A percentile compares a stretch with the other conserved stretches of the same genome.
phyloP scores from a whole-genome alignment of 2,888 invertebrate genomes.

The Tridacna crocea region DNA sequence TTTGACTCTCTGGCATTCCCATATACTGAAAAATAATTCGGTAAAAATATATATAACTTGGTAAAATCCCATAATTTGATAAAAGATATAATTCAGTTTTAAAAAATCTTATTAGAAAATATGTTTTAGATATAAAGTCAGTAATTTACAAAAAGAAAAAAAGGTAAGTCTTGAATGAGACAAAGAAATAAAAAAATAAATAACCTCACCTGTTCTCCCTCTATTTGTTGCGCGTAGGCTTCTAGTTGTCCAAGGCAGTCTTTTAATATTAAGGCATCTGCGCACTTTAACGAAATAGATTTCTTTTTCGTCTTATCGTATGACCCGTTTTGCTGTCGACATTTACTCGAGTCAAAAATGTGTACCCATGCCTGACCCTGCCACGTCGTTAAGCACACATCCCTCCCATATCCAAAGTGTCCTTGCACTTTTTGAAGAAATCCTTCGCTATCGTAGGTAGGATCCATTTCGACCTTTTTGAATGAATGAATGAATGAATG shows the following conservation, averaged over 20 bases:
- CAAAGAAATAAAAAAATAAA: not conserved
- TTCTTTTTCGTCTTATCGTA: constrained; percentile 22
- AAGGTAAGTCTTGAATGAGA: not conserved
- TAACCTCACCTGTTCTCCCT: constrained; percentile 22
- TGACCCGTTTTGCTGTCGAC: not conserved
- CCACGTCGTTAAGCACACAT: constrained; percentile 16
- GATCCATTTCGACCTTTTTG: constrained; percentile 6
- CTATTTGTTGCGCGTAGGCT: constrained; percentile 13
- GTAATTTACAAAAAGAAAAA: not conserved
- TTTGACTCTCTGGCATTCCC: not conserved
- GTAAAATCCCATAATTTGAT: no score
- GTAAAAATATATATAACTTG: not conserved
- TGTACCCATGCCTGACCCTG: constrained; percentile 14
- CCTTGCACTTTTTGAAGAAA: constrained; percentile 28
- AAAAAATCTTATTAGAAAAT: not conserved
- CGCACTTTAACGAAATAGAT: constrained; percentile 18
- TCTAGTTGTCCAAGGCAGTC: constrained; percentile 16
- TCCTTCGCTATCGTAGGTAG: constrained; percentile 24
- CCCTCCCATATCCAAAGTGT: constrained; percentile 26
- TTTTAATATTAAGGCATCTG: not conserved
- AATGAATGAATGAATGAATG: not conserved
- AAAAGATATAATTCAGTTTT: not conserved
- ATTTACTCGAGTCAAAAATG: constrained; percentile 21
- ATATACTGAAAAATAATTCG: not conserved
- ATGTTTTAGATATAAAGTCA: not conserved